Conservation (phyloP, 2,888 invertebrate genomes). For the Pemphredon lugubris region DNA sequence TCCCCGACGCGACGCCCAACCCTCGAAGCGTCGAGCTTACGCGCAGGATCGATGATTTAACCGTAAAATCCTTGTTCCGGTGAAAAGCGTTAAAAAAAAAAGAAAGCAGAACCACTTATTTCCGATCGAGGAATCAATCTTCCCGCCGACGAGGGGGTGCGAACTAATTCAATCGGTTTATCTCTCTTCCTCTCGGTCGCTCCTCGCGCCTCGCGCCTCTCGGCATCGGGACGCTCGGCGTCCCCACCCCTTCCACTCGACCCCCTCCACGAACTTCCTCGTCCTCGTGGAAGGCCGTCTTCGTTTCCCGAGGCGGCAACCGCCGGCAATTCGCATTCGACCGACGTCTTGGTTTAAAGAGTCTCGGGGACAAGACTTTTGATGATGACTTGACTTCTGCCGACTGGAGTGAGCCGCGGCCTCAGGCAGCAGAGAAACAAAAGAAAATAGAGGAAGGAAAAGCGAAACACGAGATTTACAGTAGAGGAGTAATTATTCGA, state of each 20-base stretch:
- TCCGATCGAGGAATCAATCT: constrained; percentile 10
- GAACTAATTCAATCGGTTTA: constrained; percentile 27
- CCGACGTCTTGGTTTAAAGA: constrained; percentile 91
- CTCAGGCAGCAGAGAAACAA: constrained; percentile 58
- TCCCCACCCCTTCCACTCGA: constrained; percentile 60
- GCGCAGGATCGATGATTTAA: not conserved
- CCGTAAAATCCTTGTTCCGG: not conserved
- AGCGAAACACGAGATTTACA: constrained; percentile 7
- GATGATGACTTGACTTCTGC: constrained; percentile 91
- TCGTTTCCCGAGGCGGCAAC: constrained; percentile 66
- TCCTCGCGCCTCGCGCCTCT: constrained; percentile 15
- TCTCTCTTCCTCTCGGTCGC: constrained; percentile 21
- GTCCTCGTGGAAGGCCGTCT: constrained; percentile 63
- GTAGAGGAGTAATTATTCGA: constrained; percentile 28
- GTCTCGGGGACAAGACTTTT: constrained; percentile 83
- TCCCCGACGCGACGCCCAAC: constrained; percentile 22
- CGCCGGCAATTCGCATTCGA: constrained; percentile 91
- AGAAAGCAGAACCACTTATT: constrained; percentile 2
- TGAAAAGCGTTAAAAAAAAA: not conserved
- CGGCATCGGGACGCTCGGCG: constrained; percentile 65
- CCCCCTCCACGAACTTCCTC: constrained; percentile 39
- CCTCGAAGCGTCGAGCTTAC: constrained; percentile 1
- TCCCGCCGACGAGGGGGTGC: constrained; percentile 26
- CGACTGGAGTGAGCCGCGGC: constrained; percentile 83
- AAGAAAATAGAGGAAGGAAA: constrained; percentile 39